Evolutionary conservation across 2,888 invertebrate genomes (phyloP).

Genomic region (Stenodema calcarata): DNA sequence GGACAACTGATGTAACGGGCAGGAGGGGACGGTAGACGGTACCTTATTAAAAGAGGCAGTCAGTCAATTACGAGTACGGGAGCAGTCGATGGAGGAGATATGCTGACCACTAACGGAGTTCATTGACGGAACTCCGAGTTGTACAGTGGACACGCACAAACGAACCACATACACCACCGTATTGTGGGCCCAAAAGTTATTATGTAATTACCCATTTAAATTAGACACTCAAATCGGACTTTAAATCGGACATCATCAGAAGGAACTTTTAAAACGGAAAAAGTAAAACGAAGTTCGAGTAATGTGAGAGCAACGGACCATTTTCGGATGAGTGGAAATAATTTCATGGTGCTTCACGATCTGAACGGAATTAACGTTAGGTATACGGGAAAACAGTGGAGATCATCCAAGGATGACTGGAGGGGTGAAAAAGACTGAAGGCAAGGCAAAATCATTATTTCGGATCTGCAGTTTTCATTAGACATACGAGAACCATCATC

Average conservation of each 20-base stretch:
- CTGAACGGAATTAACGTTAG: neutral
- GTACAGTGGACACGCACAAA: neutral
- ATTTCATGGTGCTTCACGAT: conserved; percentile 4
- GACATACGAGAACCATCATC: no score
- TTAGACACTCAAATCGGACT: no score
- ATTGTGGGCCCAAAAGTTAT: no score
- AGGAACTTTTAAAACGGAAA: neutral
- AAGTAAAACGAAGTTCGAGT: neutral
- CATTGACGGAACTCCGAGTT: neutral
- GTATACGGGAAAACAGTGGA: neutral
- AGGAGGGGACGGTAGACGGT: conserved; percentile 22
- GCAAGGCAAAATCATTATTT: no score
- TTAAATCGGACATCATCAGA: no score
- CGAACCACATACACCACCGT: no score
- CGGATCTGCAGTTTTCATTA: no score
- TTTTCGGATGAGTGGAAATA: neutral
- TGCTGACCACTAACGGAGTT: conserved; percentile 40
- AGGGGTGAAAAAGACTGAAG: neutral
- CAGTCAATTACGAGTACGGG: conserved; percentile 40
- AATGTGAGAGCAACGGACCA: neutral
- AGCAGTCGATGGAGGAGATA: conserved; percentile 41
- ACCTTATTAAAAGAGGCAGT: conserved; percentile 46
- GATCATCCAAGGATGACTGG: neutral
- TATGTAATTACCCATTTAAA: no score
- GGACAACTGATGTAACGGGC: conserved; percentile 24